A percentile compares a stretch with the other conserved stretches of the same genome.
phyloP scores from a whole-genome alignment of 2,113 vertebrate genomes.

The Cromileptes altivelis region DNA sequence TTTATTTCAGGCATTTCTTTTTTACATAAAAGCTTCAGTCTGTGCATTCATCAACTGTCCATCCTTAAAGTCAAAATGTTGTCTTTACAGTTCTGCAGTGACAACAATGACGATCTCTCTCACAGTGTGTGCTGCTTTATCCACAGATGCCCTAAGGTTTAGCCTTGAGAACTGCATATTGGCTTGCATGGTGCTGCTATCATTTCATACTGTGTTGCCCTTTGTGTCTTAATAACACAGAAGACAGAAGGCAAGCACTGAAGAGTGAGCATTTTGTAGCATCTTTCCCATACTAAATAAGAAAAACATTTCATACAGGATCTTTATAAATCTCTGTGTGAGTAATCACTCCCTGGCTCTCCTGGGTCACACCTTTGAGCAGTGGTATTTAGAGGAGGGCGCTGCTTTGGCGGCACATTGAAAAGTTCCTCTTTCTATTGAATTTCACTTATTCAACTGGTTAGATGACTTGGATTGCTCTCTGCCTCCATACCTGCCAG shows the following conservation, averaged over 20 bases:
- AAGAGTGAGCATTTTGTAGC: not conserved
- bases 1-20: slow-evolving; percentile 24
- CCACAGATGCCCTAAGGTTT: not conserved
- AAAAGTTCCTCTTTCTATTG: slow-evolving; percentile 45
- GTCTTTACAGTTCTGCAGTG: not conserved
- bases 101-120: not conserved
- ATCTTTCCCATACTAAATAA: not conserved
- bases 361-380: slow-evolving; percentile 19
- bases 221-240: not conserved
- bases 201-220: not conserved
- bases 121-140: not conserved
- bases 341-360: slow-evolving; percentile 2
- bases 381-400: slow-evolving; percentile 22
- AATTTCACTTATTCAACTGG: slow-evolving; percentile 58
- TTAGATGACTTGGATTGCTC: slow-evolving; percentile 56
- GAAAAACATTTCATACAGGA: slow-evolving; percentile 10
- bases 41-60: slow-evolving; percentile 18
- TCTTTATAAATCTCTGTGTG: not conserved
- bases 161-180: not conserved
- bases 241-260: not conserved
- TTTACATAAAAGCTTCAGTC: not conserved
- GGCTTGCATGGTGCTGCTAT: not conserved
- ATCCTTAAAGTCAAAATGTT: slow-evolving; percentile 1
- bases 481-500: slow-evolving; percentile 40
- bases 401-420: slow-evolving; percentile 5